Conservation (phyloP, 1,140 invertebrate genomes). For the Diabrotica virgifera region DNA sequence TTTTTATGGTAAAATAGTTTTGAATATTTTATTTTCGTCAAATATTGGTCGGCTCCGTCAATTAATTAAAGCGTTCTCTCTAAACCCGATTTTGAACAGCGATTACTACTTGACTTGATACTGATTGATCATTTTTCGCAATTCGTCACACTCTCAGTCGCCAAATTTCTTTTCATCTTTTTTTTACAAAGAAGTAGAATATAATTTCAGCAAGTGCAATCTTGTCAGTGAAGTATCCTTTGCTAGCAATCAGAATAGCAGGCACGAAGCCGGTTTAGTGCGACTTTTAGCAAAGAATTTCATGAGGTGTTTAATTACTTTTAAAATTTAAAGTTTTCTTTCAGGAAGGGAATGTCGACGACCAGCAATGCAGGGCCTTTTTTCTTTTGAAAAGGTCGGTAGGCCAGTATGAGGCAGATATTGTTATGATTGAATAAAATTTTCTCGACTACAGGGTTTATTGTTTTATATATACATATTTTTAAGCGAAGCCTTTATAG, state of each 20-base stretch:
- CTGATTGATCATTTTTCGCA: neutral
- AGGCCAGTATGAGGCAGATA: too few species aligned
- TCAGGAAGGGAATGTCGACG: slow-evolving; percentile 1
- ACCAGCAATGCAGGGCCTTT: neutral
- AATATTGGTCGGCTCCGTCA: too few species aligned
- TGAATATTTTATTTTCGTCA: too few species aligned
- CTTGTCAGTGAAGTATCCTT: neutral
- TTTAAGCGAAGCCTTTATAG: too few species aligned
- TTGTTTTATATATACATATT: too few species aligned
- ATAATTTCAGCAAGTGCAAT: neutral
- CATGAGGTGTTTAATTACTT: slow-evolving; percentile 2
- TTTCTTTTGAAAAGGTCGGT: neutral
- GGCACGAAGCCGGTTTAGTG: neutral
- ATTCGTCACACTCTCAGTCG: neutral
- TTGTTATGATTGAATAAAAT: too few species aligned
- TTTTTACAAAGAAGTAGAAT: neutral
- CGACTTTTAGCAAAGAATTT: neutral
- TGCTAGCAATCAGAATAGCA: neutral
- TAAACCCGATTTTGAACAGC: too few species aligned
- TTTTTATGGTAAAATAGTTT: too few species aligned
- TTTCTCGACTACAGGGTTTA: too few species aligned
- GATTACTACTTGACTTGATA: too few species aligned
- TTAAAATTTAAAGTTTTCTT: slow-evolving; percentile 3
- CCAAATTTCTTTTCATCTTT: neutral
- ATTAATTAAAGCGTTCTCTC: too few species aligned